Conservation (phyloP, 2,797 vertebrate species). For the Liparis tanakae region DNA sequence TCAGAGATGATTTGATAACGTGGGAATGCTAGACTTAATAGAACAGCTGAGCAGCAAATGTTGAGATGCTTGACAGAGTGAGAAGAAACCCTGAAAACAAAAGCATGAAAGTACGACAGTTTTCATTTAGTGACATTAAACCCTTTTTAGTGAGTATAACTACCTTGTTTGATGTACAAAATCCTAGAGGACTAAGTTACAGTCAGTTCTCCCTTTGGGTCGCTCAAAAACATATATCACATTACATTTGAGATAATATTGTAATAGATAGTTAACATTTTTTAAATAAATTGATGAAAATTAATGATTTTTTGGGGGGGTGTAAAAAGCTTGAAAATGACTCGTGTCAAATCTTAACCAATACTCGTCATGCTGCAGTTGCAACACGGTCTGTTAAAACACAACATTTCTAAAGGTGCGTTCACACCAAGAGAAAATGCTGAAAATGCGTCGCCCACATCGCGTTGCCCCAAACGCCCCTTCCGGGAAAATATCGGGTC, state of each 20-base stretch:
- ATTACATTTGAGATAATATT: background rate
- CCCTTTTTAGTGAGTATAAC: background rate
- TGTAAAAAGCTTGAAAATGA: no score
- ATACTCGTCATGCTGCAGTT: no score
- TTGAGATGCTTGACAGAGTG: background rate
- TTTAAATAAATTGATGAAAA: background rate
- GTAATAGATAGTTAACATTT: background rate
- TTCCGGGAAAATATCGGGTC: no score
- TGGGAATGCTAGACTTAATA: background rate
- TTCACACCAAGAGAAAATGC: no score
- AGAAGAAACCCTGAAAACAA: background rate
- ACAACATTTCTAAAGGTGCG: no score
- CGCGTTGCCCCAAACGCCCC: no score
- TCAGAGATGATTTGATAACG: background rate
- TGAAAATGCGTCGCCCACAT: no score
- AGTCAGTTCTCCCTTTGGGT: no score
- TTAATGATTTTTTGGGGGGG: no score
- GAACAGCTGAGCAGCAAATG: constrained; percentile 2
- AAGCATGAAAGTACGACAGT: background rate
- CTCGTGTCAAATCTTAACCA: no score
- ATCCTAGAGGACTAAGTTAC: background rate
- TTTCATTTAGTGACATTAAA: background rate
- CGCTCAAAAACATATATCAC: background rate
- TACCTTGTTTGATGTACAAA: background rate
- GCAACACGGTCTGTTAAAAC: no score